Base-by-base conservation (phyloP, 1,140 invertebrate species). In the Dendroctonus ponderosae region DNA sequence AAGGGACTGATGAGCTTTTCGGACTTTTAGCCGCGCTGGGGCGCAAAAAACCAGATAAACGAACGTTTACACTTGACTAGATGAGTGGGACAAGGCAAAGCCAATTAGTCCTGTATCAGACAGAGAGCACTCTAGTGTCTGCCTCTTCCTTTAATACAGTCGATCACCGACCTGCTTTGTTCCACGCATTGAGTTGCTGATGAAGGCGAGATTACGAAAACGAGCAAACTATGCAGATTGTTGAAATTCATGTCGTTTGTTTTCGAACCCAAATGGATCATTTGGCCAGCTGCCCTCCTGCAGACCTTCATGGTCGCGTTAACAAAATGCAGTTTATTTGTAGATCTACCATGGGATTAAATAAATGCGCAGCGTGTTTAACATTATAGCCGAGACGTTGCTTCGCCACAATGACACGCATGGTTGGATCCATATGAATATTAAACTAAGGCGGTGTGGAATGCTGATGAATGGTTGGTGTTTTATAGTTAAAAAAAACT, bases 371-470 rank as follows among this genome's bases (percentile, higher is more conserved):
- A 48, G 14, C 14, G 14, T n/a, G 46, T 5, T n/a, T 14, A 48
- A n/a, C 11, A 11, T 14, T 6, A n/a, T 48, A 14, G 11, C 46
- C 8, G 46, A n/a, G 46, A 6, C 46, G 26, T 26, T 26, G 26
- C 7, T n/a, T 11, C 46, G 46, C 46, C 11, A 14, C 5, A n/a
- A 14, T 48, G 14, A 14, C 7, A 57, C 54, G 54, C 54, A 41
- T 57, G 54, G 54, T n/a, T 42, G 54, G 7, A n/a, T 42, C 11
- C 54, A 57, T 40, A 57, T 12, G 41, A 57, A 57, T 40, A 57
- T 15, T 40, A 57, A 41, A 26, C 26, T 26, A 9, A 57, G 41
- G 41, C 5, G 11, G 8, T 39, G 15, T 57, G 39, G 11, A 39
- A 57, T 57, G 41, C 7, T 40, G 38, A 40, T 57, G n/a, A 26